Base-by-base conservation (phyloP, 2,797 vertebrate species). In the Philypnodon macrostomus region DNA sequence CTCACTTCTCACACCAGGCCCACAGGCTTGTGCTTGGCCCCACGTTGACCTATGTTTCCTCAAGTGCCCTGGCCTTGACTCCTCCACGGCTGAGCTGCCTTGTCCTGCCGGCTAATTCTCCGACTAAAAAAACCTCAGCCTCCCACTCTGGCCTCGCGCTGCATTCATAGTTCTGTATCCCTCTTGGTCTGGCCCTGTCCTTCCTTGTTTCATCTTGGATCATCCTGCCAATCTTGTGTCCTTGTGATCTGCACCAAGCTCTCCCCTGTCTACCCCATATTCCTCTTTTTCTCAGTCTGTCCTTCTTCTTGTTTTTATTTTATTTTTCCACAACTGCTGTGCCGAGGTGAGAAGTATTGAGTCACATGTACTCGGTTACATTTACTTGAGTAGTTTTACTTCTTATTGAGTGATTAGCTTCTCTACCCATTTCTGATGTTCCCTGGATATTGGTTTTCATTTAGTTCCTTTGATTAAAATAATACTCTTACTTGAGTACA, bases 221-320 rank as follows among this genome's bases (percentile, higher is more conserved):
- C 82, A 82, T 85, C 76, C 79, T 79, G 77, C 75, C 72, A 76
- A 83, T 84, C 79, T 75, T 58, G 46, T 72, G 80, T 85, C 82
- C 80, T 81, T 81, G 77, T 83, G 83, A 74, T 75, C 57, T 56
- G 49, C 69, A 61, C 64, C 56, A 58, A 58, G 49, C 60, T 39
- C 16, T 58, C 42, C 32, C 37, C 54, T 53, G 42, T 24, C 59
- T 53, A 42, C 19, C 40, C 49, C 39, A n/a, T 26, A 13, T 47
- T 32, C 16, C 27, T 2, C 26, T 53, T 45, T 57, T 53, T 33
- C 34, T 11, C 69, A 57, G 27, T 67, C 57, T 37, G 67, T 55
- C 61, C 55, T 38, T 45, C 37, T 7, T n/a, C n/a, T n/a, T n/a
- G n/a, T n/a, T n/a, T n/a, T n/a, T n/a, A n/a, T n/a, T n/a, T n/a